phyloP scores from a whole-genome alignment of 2,888 invertebrate species.

The Brachyptera risi region DNA sequence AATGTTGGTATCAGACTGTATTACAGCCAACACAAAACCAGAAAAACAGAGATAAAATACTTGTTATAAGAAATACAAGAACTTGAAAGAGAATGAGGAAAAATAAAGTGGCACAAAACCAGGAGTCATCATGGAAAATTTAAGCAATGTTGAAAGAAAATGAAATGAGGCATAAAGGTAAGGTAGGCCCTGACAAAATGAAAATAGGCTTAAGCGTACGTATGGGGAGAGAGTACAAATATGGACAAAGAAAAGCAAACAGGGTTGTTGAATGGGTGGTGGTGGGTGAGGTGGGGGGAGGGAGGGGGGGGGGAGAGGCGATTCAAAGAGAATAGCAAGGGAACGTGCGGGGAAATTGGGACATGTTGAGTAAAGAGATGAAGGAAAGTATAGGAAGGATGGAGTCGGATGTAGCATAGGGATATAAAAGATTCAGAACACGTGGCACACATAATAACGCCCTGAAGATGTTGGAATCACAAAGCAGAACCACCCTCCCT shows the following conservation, averaged over 20 bases:
- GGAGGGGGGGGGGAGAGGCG: background rate
- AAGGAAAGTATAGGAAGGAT: background rate
- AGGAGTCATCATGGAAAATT: slow-evolving; percentile 18
- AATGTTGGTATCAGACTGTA: too few relatives aligned
- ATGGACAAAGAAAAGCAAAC: slow-evolving; percentile 20
- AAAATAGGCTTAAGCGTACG: slow-evolving; percentile 1
- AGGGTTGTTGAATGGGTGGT: too few relatives aligned
- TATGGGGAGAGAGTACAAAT: slow-evolving; percentile 16
- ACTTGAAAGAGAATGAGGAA: slow-evolving; percentile 16
- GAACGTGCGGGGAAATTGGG: slow-evolving; percentile 22
- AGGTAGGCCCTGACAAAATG: background rate
- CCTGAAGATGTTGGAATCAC: slow-evolving; percentile 19
- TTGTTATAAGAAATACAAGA: background rate
- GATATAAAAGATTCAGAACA: slow-evolving; percentile 19
- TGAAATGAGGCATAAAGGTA: slow-evolving; percentile 14
- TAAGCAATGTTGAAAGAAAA: slow-evolving; percentile 20
- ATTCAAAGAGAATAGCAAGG: slow-evolving; percentile 16
- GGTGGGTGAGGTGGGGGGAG: too few relatives aligned
- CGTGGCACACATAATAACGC: slow-evolving; percentile 22
- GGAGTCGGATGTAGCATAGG: background rate
- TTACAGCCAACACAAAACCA: background rate
- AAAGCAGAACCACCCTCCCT: slow-evolving; percentile 18
- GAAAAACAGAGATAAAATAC: background rate
- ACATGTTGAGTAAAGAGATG: slow-evolving; percentile 21
- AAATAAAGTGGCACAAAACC: slow-evolving; percentile 10